Evolutionary conservation across 2,113 vertebrate genomes (phyloP).

Genomic region (Mellivora capensis): DNA sequence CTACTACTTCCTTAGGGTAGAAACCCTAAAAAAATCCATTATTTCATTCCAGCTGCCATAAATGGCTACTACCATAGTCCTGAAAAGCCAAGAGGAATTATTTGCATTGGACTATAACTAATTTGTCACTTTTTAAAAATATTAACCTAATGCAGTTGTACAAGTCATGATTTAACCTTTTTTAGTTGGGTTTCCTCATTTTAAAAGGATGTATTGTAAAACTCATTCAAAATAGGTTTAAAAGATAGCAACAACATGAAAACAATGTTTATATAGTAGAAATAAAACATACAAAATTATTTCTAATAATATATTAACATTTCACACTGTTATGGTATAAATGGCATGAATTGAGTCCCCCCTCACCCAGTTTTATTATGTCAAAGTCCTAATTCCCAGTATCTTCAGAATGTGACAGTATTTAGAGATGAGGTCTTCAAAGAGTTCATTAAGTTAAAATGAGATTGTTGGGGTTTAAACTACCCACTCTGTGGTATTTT

Average conservation of each 20-base stretch:
- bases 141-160: not conserved
- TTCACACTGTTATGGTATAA: not conserved
- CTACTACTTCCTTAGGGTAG: slow-evolving; percentile 84
- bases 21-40: slow-evolving; percentile 84
- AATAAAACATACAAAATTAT: not conserved
- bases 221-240: not conserved
- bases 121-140: slow-evolving; percentile 7
- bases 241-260: slow-evolving; percentile 22
- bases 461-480: not conserved
- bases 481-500: not conserved
- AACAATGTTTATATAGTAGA: not conserved
- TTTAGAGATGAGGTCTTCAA: not conserved
- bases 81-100: slow-evolving; percentile 27
- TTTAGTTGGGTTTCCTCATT: not conserved
- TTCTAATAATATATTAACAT: slow-evolving; percentile 3
- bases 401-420: not conserved
- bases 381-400: not conserved
- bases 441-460: not conserved
- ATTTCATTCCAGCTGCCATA: slow-evolving; percentile 78
- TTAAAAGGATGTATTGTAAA: slow-evolving; percentile 2
- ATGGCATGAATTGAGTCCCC: not conserved
- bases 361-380: not conserved
- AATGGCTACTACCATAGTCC: slow-evolving; percentile 44
- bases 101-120: slow-evolving; percentile 21
- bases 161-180: not conserved